These are phyloP conservation scores for Atrina japonica DNA, from an alignment of 2,888 invertebrate species.

Conservation along the genomic window DNA sequence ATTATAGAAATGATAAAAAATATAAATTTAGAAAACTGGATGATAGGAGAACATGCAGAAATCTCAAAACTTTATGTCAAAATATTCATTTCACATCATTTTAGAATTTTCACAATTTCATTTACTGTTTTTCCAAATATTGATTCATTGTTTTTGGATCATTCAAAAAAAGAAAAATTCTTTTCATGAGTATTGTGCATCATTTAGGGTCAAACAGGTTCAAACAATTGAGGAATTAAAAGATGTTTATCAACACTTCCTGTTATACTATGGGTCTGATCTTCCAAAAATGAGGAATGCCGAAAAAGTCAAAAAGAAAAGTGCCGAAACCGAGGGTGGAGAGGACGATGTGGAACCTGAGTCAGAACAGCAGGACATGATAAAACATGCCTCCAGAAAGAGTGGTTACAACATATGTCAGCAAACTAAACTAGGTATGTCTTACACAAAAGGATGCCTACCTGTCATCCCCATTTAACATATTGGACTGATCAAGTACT, in stretches of 20 bases:
- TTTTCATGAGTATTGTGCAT: too few species aligned
- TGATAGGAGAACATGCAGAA: too few species aligned
- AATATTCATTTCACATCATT: too few species aligned
- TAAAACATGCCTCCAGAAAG: conserved; percentile 92
- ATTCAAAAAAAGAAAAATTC: too few species aligned
- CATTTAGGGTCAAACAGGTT: conserved; percentile 73
- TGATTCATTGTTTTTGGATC: too few species aligned
- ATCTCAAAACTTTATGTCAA: too few species aligned
- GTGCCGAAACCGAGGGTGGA: conserved; percentile 50
- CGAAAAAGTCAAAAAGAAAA: conserved; percentile 76
- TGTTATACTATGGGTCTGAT: conserved; percentile 91
- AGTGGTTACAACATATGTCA: conserved; percentile 94
- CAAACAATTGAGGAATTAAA: conserved; percentile 90
- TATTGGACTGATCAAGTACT: not conserved
- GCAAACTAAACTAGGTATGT: conserved; percentile 87
- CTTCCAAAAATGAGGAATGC: conserved; percentile 83
- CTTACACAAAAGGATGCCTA: not conserved
- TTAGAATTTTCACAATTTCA: too few species aligned
- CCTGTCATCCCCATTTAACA: too few species aligned
- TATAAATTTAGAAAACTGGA: too few species aligned
- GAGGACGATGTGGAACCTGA: conserved; percentile 76
- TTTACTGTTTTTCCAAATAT: too few species aligned
- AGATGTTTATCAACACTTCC: conserved; percentile 96
- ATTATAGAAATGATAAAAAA: too few species aligned
- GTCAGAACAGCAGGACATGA: conserved; percentile 79